Percentiles rank a stretch among this genome's conserved stretches.
phyloP scores from a whole-genome alignment of 2,113 vertebrate species.

The Equus przewalskii region DNA sequence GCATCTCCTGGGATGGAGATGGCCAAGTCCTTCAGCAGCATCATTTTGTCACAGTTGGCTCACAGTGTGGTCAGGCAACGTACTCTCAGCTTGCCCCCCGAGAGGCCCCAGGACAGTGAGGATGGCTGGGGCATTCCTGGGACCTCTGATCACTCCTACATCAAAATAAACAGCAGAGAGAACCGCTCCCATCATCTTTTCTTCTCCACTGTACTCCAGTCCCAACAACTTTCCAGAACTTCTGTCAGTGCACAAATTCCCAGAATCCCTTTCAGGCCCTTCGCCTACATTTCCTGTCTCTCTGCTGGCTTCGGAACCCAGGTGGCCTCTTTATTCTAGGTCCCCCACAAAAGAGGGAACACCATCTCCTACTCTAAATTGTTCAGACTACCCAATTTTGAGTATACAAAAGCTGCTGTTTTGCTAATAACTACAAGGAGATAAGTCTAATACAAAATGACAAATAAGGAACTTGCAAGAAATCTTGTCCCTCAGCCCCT shows the following conservation, averaged over 20 bases:
- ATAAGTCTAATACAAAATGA: neutral
- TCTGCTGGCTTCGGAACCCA: neutral
- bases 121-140: neutral
- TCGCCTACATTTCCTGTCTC: neutral
- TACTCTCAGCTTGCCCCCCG: accelerated
- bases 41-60: accelerated
- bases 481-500: neutral
- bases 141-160: neutral
- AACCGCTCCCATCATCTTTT: neutral
- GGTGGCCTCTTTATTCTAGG: neutral
- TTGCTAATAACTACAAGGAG: neutral
- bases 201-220: neutral
- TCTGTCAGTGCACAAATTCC: neutral
- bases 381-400: neutral
- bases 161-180: neutral
- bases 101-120: neutral
- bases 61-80: neutral
- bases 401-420: neutral
- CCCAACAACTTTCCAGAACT: neutral
- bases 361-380: neutral
- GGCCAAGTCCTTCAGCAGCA: neutral
- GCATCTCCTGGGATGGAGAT: neutral
- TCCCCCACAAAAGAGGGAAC: neutral
- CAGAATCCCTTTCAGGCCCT: neutral
- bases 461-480: neutral